These are phyloP conservation scores for Acromyrmex charruanus DNA, from an alignment of 1,140 invertebrate genomes.

Conservation along the genomic window DNA sequence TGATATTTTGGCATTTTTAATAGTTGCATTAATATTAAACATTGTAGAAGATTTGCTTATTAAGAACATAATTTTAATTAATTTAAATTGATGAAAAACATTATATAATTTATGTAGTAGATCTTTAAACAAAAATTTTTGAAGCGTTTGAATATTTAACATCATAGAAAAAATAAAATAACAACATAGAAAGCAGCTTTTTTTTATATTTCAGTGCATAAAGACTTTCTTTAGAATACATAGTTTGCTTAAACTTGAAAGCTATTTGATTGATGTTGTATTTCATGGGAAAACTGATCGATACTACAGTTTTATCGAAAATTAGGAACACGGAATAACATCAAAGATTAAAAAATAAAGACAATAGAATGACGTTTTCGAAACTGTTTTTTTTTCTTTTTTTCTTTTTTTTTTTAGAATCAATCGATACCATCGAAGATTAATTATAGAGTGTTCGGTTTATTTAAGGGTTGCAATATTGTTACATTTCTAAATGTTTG, in stretches of 20 bases:
- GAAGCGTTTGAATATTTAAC: background rate
- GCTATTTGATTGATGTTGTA: constrained; percentile 11
- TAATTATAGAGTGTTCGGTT: constrained; percentile 36
- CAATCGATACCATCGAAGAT: constrained; percentile 61
- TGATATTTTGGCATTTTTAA: constrained; percentile 1
- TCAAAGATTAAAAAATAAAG: constrained; percentile 13
- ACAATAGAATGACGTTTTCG: background rate
- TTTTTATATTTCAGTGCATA: background rate
- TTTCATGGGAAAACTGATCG: constrained; percentile 21
- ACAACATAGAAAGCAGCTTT: background rate
- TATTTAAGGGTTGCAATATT: constrained; percentile 21
- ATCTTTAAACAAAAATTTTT: background rate
- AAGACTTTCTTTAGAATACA: background rate
- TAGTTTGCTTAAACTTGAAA: constrained; percentile 11
- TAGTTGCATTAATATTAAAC: constrained; percentile 12
- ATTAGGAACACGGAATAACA: background rate
- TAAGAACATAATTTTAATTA: background rate
- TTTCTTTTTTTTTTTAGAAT: constrained; percentile 56
- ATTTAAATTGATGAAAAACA: background rate
- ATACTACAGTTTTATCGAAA: constrained; percentile 41
- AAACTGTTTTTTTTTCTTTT: background rate
- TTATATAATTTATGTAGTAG: background rate
- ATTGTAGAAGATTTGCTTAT: background rate
- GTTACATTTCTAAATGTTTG: constrained; percentile 48
- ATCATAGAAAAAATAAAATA: background rate